Evolutionary conservation across 1,140 invertebrate genomes (phyloP).

Genomic region (Limonius californicus): DNA sequence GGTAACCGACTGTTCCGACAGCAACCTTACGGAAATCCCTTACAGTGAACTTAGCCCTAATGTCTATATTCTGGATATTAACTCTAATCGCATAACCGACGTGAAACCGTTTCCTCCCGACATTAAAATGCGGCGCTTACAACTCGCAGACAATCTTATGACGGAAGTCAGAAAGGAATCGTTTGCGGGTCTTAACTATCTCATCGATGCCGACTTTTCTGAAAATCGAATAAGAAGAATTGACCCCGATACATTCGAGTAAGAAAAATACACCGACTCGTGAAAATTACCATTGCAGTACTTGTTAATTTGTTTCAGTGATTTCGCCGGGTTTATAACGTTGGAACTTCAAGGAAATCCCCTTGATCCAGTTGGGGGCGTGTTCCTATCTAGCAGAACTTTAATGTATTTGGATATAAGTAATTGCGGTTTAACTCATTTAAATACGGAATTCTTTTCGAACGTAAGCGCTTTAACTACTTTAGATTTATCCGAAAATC

Average conservation of each 20-base stretch:
- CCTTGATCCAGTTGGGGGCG: constrained; percentile 56
- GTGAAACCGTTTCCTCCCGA: constrained; percentile 58
- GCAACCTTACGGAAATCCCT: constrained; percentile 66
- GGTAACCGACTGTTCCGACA: constrained; percentile 73
- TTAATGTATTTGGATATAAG: constrained; percentile 65
- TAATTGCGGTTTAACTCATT: constrained; percentile 55
- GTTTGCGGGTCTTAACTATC: constrained; percentile 52
- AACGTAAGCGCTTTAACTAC: constrained; percentile 63
- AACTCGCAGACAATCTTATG: constrained; percentile 64
- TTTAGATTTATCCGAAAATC: constrained; percentile 67
- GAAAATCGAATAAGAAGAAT: constrained; percentile 59
- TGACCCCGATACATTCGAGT: constrained; percentile 66
- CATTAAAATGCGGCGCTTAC: constrained; percentile 65
- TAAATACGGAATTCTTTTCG: constrained; percentile 62
- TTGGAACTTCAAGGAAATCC: constrained; percentile 68
- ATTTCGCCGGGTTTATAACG: constrained; percentile 63
- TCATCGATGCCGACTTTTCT: constrained; percentile 67
- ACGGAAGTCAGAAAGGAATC: constrained; percentile 44
- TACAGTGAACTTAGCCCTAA: constrained; percentile 63
- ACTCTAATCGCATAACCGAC: constrained; percentile 61
- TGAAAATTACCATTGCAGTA: too few relatives aligned
- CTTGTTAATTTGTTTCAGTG: constrained; percentile 57
- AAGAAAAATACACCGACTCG: too few relatives aligned
- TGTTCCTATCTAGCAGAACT: constrained; percentile 61
- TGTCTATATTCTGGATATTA: constrained; percentile 68